Conservation (phyloP, 2,888 invertebrate genomes). For the Orthosia incerta region DNA sequence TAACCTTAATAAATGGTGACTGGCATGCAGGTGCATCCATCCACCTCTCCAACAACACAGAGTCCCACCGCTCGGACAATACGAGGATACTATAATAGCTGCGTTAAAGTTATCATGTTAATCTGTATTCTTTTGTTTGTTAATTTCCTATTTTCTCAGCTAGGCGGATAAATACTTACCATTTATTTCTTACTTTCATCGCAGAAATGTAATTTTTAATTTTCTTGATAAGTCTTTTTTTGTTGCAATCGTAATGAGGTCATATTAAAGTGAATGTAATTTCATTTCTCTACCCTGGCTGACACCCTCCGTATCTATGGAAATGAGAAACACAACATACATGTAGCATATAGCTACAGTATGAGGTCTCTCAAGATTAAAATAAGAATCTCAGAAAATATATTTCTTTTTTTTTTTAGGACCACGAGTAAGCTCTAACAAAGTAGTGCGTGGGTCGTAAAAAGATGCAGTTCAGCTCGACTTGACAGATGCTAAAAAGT, state of each 20-base stretch:
- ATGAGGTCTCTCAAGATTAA: neutral
- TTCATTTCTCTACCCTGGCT: neutral
- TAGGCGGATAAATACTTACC: neutral
- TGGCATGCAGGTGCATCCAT: too few relatives aligned
- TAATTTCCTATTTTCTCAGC: constrained; percentile 2
- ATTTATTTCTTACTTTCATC: neutral
- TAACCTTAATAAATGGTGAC: too few relatives aligned
- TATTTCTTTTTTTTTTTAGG: neutral
- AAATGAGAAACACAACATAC: too few relatives aligned
- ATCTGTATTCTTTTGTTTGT: neutral
- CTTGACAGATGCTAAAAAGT: too few relatives aligned
- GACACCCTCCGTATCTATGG: too few relatives aligned
- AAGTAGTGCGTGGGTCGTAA: neutral
- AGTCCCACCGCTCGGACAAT: too few relatives aligned
- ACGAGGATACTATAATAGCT: too few relatives aligned
- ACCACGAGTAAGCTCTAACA: neutral
- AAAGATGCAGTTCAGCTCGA: neutral
- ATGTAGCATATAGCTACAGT: too few relatives aligned
- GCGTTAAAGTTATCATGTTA: too few relatives aligned
- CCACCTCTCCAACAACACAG: too few relatives aligned
- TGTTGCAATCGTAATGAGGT: neutral
- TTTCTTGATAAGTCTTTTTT: neutral
- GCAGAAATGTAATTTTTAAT: neutral
- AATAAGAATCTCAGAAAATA: neutral
- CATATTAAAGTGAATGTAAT: neutral